Evolutionary conservation across 2,797 vertebrate genomes (phyloP).

Genomic region (Aulostomus chinensis): DNA sequence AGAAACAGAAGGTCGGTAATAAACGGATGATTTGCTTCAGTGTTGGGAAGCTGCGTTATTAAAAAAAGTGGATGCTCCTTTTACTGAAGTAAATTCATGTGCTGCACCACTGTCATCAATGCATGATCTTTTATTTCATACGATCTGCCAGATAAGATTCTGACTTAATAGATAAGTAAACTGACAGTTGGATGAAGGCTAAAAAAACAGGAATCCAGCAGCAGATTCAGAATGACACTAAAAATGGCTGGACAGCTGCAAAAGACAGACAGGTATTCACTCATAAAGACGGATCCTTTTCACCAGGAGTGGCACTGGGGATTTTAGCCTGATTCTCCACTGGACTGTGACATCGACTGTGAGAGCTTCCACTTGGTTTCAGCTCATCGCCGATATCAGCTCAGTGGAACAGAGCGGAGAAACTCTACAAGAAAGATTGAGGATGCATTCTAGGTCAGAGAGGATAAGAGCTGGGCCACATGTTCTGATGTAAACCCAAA

Average conservation of each 20-base stretch:
- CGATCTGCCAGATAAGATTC: no score
- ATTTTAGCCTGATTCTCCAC: constrained; percentile 31
- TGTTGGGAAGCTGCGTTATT: constrained; percentile 19
- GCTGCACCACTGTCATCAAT: constrained; percentile 16
- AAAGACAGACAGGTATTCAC: constrained; percentile 39
- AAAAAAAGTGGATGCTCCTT: constrained; percentile 10
- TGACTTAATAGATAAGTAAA: no score
- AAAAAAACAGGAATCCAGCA: constrained; percentile 11
- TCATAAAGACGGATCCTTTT: constrained; percentile 22
- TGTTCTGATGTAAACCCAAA: constrained; percentile 23
- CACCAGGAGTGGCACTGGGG: constrained; percentile 6
- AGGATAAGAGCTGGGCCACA: constrained; percentile 33
- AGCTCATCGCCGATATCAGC: constrained; percentile 36
- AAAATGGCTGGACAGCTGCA: no score
- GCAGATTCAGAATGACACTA: constrained; percentile 23
- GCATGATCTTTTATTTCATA: no score
- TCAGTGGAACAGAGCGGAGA: constrained; percentile 26
- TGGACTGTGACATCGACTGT: constrained; percentile 44
- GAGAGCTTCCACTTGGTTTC: constrained; percentile 40
- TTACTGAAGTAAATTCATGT: constrained; percentile 16
- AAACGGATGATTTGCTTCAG: constrained; percentile 26
- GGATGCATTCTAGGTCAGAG: constrained; percentile 49
- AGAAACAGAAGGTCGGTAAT: constrained; percentile 39
- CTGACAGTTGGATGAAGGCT: constrained; percentile 4
- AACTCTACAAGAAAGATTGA: constrained; percentile 32